Conservation (phyloP, 2,113 vertebrate genomes). For the Vireo altiloquus region DNA sequence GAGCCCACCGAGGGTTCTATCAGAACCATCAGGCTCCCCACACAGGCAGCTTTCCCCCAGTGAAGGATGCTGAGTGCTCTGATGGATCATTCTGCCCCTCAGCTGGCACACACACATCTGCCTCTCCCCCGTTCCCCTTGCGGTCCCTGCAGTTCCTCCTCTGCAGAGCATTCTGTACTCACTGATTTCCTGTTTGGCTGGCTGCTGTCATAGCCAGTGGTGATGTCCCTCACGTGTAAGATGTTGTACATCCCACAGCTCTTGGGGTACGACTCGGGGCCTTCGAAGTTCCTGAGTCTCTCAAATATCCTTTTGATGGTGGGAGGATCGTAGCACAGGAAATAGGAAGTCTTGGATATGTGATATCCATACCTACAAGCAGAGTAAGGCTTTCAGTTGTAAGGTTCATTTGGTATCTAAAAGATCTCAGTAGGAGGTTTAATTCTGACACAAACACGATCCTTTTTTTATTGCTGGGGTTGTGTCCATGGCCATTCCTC, state of each 20-base stretch:
- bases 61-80: not conserved
- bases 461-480: not conserved
- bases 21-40: not conserved
- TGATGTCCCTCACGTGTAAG: slow-evolving; percentile 83
- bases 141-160: accelerated
- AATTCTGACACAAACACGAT: too few relatives aligned
- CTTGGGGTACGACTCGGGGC: slow-evolving; percentile 77
- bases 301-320: slow-evolving; percentile 88
- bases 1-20: accelerated
- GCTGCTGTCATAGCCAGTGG: slow-evolving; percentile 93
- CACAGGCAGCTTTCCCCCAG: not conserved
- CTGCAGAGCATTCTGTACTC: not conserved
- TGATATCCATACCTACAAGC: slow-evolving; percentile 87
- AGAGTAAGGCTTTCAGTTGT: not conserved
- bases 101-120: accelerated
- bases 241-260: slow-evolving; percentile 78
- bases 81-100: not conserved
- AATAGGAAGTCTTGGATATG: slow-evolving; percentile 90
- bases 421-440: not conserved
- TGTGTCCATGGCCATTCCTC: not conserved
- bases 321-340: slow-evolving; percentile 85
- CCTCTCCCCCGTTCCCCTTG: not conserved
- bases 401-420: not conserved
- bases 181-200: slow-evolving; percentile 79
- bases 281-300: slow-evolving; percentile 81